Conservation (phyloP, 2,113 vertebrate species). For the Ardeotis arabs region DNA sequence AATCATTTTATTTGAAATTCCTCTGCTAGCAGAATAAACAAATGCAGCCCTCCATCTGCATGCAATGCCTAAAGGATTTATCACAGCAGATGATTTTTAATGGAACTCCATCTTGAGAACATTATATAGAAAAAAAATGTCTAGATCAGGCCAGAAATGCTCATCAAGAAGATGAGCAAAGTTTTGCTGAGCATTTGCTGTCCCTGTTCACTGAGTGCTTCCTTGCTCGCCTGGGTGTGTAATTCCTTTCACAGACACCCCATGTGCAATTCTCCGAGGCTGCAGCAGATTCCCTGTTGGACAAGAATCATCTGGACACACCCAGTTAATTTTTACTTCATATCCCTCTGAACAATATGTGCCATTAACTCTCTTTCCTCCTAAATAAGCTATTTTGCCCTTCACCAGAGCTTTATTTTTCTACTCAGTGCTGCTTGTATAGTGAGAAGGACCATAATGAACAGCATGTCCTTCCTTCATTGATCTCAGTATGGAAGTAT, state of each 20-base stretch:
- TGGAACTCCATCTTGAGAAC: neutral
- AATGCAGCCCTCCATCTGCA: neutral
- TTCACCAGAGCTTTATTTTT: neutral
- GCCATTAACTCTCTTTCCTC: neutral
- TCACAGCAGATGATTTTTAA: neutral
- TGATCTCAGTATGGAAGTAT: neutral
- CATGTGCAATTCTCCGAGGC: rapidly evolving
- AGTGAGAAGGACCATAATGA: neutral
- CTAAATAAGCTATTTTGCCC: neutral
- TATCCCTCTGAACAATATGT: neutral
- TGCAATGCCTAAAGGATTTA: neutral
- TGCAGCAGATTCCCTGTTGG: neutral
- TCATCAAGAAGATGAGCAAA: neutral
- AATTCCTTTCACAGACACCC: neutral
- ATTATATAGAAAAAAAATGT: neutral
- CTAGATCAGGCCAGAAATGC: neutral
- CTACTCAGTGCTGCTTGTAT: neutral
- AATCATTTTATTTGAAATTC: neutral
- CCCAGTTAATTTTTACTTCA: neutral
- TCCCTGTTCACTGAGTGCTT: rapidly evolving
- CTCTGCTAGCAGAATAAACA: conserved; percentile 7
- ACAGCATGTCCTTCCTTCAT: neutral
- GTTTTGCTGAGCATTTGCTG: neutral
- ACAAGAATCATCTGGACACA: neutral
- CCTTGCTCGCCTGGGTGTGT: neutral